phyloP scores from a whole-genome alignment of 2,113 vertebrate genomes.

The Labeo rohita region DNA sequence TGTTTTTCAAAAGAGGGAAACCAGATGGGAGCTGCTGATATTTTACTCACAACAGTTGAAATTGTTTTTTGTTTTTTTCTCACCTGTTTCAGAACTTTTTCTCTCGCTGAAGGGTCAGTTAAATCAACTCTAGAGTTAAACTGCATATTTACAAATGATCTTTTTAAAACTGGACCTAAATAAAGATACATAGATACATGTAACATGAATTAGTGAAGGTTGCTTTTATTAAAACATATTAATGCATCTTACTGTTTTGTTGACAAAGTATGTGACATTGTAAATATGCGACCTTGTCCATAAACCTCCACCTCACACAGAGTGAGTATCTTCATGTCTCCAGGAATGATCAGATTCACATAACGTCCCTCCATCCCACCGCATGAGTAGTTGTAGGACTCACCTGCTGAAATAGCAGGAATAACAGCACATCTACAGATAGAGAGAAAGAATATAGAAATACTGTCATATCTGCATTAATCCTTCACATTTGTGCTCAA shows the following conservation, averaged over 20 bases:
- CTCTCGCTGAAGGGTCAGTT: background rate
- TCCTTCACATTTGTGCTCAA: background rate
- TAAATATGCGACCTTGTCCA: background rate
- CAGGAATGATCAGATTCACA: background rate
- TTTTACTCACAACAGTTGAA: background rate
- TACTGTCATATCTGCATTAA: background rate
- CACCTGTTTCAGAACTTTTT: background rate
- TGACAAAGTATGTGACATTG: background rate
- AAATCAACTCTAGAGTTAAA: background rate
- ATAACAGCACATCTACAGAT: background rate
- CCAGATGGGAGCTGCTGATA: background rate
- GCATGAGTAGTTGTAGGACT: background rate
- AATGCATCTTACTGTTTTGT: background rate
- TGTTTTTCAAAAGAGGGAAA: too few species aligned
- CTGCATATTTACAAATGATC: constrained; percentile 4
- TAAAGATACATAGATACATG: background rate
- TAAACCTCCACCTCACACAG: constrained; percentile 49
- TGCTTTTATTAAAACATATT: background rate
- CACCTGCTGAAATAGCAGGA: background rate
- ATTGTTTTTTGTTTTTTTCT: background rate
- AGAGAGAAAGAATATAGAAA: background rate
- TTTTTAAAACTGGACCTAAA: background rate
- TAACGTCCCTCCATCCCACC: background rate
- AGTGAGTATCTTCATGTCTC: constrained; percentile 7
- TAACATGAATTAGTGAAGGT: background rate